Evolutionary conservation across 2,797 vertebrate genomes (phyloP).

Genomic region (Peromyscus attwateri): DNA sequence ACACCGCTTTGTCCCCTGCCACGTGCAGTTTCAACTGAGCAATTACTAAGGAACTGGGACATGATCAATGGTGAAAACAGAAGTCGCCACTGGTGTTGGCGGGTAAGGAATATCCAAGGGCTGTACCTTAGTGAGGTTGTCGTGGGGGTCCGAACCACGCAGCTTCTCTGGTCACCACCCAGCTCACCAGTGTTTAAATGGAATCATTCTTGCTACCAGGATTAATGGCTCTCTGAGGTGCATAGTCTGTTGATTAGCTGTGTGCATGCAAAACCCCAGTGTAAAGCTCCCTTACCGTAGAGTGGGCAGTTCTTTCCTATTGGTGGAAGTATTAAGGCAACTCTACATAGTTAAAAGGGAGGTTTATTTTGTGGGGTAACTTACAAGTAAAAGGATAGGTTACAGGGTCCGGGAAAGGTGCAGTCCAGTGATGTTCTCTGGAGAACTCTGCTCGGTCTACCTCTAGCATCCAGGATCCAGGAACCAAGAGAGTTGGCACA

Average conservation of each 20-base stretch:
- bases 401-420: too few relatives aligned
- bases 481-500: too few relatives aligned
- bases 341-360: too few relatives aligned
- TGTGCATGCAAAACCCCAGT: neutral
- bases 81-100: neutral
- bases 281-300: neutral
- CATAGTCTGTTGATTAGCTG: neutral
- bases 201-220: neutral
- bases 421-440: too few relatives aligned
- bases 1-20: neutral
- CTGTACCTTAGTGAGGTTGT: neutral
- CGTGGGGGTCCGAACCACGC: neutral
- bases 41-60: neutral
- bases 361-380: too few relatives aligned
- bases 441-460: too few relatives aligned
- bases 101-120: neutral
- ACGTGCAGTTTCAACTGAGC: neutral
- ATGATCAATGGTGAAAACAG: too few relatives aligned
- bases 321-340: too few relatives aligned
- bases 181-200: constrained; percentile 9
- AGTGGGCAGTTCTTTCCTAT: neutral
- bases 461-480: too few relatives aligned
- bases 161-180: neutral
- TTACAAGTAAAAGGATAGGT: too few relatives aligned
- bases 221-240: constrained; percentile 8